Conservation (phyloP, 92 coral and sea anemone genomes). For the Bergia sp. region DNA sequence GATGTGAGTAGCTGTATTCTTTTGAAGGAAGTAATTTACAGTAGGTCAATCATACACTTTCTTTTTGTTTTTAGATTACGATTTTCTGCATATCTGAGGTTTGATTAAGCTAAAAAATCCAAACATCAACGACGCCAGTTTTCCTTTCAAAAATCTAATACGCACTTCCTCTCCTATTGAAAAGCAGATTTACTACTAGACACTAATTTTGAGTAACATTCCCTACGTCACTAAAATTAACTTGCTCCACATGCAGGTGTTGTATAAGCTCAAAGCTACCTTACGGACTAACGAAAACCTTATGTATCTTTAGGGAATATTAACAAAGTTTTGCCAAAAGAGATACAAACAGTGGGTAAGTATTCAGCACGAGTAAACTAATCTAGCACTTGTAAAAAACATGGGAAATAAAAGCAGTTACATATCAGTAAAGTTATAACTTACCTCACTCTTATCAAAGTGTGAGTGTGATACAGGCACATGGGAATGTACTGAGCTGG, state of each 20-base stretch:
- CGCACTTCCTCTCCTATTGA: too few relatives aligned
- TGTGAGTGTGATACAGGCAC: constrained; percentile 73
- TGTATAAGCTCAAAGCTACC: not conserved
- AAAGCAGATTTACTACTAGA: not conserved
- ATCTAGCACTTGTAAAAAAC: not conserved
- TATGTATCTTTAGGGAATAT: not conserved
- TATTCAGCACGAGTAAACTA: not conserved
- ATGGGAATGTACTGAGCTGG: constrained; percentile 74
- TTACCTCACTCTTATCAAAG: constrained; percentile 67
- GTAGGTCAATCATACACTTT: not conserved
- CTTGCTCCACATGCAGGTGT: not conserved
- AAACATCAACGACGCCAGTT: too few relatives aligned
- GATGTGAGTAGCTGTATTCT: not conserved
- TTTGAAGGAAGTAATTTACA: too few relatives aligned
- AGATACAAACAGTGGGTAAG: not conserved
- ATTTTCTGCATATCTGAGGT: not conserved
- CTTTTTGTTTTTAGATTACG: too few relatives aligned
- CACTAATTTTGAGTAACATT: not conserved
- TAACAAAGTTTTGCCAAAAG: not conserved
- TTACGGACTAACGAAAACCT: not conserved
- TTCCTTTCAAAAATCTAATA: too few relatives aligned
- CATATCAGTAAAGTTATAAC: not conserved
- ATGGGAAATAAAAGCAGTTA: not conserved
- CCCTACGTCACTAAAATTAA: not conserved
- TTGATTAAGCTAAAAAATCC: not conserved